Conservation (phyloP, 2,797 vertebrate species). For the Chrosomus eos region DNA sequence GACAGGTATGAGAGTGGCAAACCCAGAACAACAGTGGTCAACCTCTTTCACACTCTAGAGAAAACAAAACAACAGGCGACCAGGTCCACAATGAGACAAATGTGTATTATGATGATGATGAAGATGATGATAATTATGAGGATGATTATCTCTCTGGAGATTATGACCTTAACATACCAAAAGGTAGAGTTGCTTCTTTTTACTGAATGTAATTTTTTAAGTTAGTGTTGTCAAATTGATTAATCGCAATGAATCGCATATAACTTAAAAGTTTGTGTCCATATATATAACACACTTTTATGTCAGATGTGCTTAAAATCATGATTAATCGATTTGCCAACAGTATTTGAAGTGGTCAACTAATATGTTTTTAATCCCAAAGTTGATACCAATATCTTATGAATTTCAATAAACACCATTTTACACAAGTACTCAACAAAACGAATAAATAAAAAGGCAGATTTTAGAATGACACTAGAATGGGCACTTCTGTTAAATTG, state of each 20-base stretch:
- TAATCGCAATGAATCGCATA: too few species aligned
- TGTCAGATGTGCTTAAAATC: too few species aligned
- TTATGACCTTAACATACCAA: constrained; percentile 51
- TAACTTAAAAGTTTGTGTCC: too few species aligned
- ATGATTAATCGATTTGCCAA: too few species aligned
- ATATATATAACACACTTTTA: too few species aligned
- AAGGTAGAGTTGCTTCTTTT: constrained; percentile 49
- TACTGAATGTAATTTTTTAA: neutral
- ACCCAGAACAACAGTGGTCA: constrained; percentile 41
- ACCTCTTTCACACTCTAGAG: constrained; percentile 8
- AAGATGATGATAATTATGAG: constrained; percentile 24
- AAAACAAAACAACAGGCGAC: neutral
- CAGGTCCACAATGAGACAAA: neutral
- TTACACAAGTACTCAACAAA: neutral
- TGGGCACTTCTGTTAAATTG: neutral
- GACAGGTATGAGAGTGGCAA: constrained; percentile 39
- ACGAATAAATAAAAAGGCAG: neutral
- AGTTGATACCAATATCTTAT: neutral
- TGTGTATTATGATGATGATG: constrained; percentile 21
- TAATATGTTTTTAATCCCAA: neutral
- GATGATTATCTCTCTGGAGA: constrained; percentile 48
- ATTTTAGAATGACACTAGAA: neutral
- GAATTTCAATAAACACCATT: neutral
- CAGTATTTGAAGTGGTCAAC: neutral
- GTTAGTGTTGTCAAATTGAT: too few species aligned